These are phyloP conservation scores for Ophion ellenae DNA, from an alignment of 2,888 invertebrate species.

Conservation along the genomic window DNA sequence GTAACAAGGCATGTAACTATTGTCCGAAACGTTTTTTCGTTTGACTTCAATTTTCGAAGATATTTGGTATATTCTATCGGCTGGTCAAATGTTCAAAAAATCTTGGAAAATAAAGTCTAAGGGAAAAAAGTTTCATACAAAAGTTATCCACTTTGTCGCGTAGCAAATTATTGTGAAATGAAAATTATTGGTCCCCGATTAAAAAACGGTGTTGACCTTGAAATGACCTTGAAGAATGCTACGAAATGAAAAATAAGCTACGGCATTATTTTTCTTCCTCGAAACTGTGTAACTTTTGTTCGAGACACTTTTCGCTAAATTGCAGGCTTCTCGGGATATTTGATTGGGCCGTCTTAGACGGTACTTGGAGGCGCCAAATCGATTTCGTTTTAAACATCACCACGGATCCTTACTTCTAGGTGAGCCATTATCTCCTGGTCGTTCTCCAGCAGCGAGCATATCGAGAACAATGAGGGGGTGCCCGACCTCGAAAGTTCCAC, in stretches of 20 bases:
- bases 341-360: too few relatives aligned
- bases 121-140: too few relatives aligned
- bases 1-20: too few relatives aligned
- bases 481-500: constrained; percentile 87
- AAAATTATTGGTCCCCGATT: too few relatives aligned
- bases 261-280: not conserved
- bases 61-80: not conserved
- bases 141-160: too few relatives aligned
- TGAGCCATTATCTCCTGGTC: constrained; percentile 88
- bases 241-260: not conserved
- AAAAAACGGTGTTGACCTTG: too few relatives aligned
- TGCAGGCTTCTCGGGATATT: not conserved
- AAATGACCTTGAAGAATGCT: not conserved
- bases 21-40: too few relatives aligned
- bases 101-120: not conserved
- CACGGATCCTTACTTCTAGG: constrained; percentile 81
- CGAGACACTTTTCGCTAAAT: not conserved
- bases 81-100: not conserved
- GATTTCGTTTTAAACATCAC: too few relatives aligned
- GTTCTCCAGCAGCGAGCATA: constrained; percentile 89
- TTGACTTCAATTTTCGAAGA: too few relatives aligned
- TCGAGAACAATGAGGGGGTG: constrained; percentile 89
- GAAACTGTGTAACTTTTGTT: not conserved
- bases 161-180: too few relatives aligned
- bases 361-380: too few relatives aligned